phyloP scores from a whole-genome alignment of 92 coral and sea anemone genomes.

The Actinernus sp. region DNA sequence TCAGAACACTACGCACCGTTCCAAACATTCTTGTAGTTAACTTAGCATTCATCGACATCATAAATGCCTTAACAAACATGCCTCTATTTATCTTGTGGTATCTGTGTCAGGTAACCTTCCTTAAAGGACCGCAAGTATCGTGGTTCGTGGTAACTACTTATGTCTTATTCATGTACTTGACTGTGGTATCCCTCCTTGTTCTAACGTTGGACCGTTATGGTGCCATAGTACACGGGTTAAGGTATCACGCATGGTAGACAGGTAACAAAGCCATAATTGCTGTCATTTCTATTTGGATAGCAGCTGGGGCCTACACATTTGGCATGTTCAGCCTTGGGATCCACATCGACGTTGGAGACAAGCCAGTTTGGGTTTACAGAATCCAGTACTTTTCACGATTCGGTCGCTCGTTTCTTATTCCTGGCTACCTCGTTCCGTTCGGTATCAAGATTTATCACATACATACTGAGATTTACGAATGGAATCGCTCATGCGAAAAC shows the following conservation, averaged over 20 bases:
- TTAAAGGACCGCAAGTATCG: constrained; percentile 60
- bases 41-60: constrained; percentile 73
- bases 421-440: constrained; percentile 80
- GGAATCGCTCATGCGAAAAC: too few relatives aligned
- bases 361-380: constrained; percentile 73
- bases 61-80: constrained; percentile 80
- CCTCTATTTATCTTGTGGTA: constrained; percentile 83
- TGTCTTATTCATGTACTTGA: constrained; percentile 72
- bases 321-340: constrained; percentile 73
- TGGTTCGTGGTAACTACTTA: constrained; percentile 70
- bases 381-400: constrained; percentile 66
- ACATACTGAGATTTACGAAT: too few relatives aligned
- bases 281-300: constrained; percentile 59
- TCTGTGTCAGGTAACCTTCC: constrained; percentile 56
- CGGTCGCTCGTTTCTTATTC: constrained; percentile 75
- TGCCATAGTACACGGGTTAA: constrained; percentile 79
- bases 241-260: constrained; percentile 85
- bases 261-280: constrained; percentile 65
- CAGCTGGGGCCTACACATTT: constrained; percentile 58
- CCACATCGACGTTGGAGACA: constrained; percentile 59
- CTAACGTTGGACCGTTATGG: constrained; percentile 89
- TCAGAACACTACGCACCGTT: constrained; percentile 78
- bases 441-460: too few relatives aligned
- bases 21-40: constrained; percentile 81
- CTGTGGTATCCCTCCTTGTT: constrained; percentile 65